phyloP scores from a whole-genome alignment of 2,888 invertebrate species.

The Dicyrtoma fusca region DNA sequence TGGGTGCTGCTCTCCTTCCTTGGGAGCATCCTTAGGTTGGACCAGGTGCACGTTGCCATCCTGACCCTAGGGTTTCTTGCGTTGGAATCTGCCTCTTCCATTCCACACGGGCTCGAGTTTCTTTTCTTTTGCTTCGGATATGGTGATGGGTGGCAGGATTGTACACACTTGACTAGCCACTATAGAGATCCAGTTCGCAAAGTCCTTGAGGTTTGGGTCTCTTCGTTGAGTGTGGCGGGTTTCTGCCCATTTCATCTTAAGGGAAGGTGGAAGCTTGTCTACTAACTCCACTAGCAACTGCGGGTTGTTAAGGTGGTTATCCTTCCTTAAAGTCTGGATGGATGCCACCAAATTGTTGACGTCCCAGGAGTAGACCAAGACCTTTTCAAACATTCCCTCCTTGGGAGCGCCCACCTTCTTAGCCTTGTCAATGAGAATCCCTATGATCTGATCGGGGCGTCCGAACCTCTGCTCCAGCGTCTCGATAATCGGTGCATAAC shows the following conservation, averaged over 20 bases:
- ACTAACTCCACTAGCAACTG: conserved; percentile 36
- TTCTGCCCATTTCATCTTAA: conserved; percentile 36
- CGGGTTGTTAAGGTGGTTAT: conserved; percentile 40
- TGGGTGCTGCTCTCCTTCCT: too few relatives aligned
- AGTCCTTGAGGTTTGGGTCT: conserved; percentile 5
- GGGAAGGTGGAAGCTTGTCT: conserved; percentile 32
- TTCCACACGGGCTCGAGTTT: too few relatives aligned
- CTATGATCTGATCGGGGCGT: conserved; percentile 36
- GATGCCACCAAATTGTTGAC: conserved; percentile 25
- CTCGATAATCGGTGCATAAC: too few relatives aligned
- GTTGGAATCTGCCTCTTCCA: too few relatives aligned
- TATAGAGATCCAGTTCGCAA: conserved; percentile 35
- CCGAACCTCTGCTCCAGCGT: conserved; percentile 42
- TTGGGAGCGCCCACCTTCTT: conserved; percentile 8
- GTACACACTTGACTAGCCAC: too few relatives aligned
- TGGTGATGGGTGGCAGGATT: too few relatives aligned
- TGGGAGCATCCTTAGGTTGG: too few relatives aligned
- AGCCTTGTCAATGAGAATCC: conserved; percentile 31
- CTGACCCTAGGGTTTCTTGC: too few relatives aligned
- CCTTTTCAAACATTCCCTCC: not conserved
- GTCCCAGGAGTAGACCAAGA: conserved; percentile 1
- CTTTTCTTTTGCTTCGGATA: too few relatives aligned
- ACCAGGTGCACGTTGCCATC: too few relatives aligned
- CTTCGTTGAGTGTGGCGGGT: not conserved
- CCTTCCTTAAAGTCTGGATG: conserved; percentile 13